phyloP scores from a whole-genome alignment of 2,888 invertebrate genomes.

The Tenthredo amoena region DNA sequence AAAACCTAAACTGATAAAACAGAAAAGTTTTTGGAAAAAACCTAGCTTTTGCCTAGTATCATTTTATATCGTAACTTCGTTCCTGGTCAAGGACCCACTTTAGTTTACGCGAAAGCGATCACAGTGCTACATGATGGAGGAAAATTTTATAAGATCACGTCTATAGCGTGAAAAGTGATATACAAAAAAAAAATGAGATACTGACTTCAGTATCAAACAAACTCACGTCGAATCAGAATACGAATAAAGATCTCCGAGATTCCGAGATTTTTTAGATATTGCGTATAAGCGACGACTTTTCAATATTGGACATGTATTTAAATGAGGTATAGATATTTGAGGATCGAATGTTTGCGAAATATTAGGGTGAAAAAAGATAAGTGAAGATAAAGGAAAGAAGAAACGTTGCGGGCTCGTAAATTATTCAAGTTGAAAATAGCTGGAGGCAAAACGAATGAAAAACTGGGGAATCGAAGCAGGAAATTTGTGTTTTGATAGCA shows the following conservation, averaged over 20 bases:
- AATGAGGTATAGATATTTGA: neutral
- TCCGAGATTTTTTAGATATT: no score
- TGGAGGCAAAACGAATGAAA: conserved; percentile 59
- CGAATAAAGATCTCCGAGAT: no score
- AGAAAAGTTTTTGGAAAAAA: neutral
- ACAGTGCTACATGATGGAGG: neutral
- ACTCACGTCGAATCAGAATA: no score
- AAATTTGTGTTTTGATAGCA: conserved; percentile 63
- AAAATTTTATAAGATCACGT: conserved; percentile 16
- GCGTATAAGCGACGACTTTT: no score
- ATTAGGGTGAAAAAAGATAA: neutral
- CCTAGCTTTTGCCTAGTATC: conserved; percentile 8
- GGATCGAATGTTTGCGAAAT: neutral
- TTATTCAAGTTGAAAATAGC: conserved; percentile 57
- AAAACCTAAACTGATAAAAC: neutral
- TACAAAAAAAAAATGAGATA: neutral
- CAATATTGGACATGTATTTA: no score
- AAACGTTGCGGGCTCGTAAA: conserved; percentile 55
- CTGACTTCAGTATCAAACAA: no score
- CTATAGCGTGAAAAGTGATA: conserved; percentile 15
- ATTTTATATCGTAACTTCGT: neutral
- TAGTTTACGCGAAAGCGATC: conserved; percentile 16
- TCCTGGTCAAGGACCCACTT: neutral
- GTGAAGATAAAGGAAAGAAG: neutral
- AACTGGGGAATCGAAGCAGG: conserved; percentile 60